Evolutionary conservation across 2,113 vertebrate species (phyloP), one percentile per base, ranked within the genome.

Genomic region (Channa argus): DNA sequence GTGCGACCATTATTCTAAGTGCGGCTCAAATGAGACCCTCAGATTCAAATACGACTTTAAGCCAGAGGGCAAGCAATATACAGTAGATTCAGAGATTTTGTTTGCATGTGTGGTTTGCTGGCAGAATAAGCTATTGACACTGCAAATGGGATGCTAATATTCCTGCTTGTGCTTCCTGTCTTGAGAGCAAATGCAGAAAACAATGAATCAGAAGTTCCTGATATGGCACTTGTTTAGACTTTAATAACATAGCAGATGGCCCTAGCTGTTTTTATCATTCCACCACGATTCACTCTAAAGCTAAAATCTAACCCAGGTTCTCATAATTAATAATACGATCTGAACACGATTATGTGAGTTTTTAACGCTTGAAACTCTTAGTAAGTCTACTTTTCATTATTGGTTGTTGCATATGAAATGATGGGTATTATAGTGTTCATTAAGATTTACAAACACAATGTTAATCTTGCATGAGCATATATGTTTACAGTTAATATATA

Each of bases 11-110:
- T 61, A 8, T 61, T 4, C 14, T 12, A 66, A 61, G 13, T 33
- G 5, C 58, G 14, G 41, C 46, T 72, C 33, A 62, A 63, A 69
- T 51, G 53, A 55, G 36, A 59, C 9, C 5, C 24, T 59, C 8
- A 7, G 5, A 64, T 77, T 64, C 14, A 61, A 67, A 59, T 71
- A 46, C 72, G 63, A 82, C 76, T 72, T 66, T 71, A 10, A 77
- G 51, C 70, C 33, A 69, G 3, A 41, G 46, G 56, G 39, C 10
- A 50, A 60, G 66, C 9, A n/a, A 63, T 59, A 37, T 36, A 24
- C 24, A 24, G 24, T 24, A 24, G 24, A 24, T 24, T 24, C 24
- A 10, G 34, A 43, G 8, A 12, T 54, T 79, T 69, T 59, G 13
- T 69, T 13, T 67, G 36, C 11, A 58, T 71, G 39, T 63, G 38